These are phyloP conservation scores for Tiliacea aurago DNA, from an alignment of 2,888 invertebrate genomes.

Conservation along the genomic window DNA sequence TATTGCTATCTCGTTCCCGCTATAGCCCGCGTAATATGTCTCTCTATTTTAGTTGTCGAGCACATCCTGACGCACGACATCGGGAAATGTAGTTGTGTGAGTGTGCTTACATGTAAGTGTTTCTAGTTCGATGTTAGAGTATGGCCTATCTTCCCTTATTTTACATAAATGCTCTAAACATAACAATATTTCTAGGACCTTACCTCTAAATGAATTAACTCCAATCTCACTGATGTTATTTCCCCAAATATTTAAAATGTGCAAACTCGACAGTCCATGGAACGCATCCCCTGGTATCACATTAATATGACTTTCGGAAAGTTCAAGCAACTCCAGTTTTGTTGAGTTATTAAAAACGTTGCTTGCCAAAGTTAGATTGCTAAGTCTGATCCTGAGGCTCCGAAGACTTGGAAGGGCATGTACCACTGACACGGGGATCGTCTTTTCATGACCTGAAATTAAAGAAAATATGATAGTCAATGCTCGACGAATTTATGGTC, in stretches of 20 bases:
- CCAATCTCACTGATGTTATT: conserved; percentile 62
- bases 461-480: not conserved
- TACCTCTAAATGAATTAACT: conserved; percentile 55
- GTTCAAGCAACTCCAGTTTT: conserved; percentile 35
- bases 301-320: conserved; percentile 35
- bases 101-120: too few species aligned
- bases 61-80: too few species aligned
- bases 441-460: conserved; percentile 39
- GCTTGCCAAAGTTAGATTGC: conserved; percentile 26
- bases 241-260: conserved; percentile 55
- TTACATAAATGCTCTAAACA: too few species aligned
- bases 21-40: too few species aligned
- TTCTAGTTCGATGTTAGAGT: too few species aligned
- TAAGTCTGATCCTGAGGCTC: conserved; percentile 55
- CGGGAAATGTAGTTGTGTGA: too few species aligned
- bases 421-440: conserved; percentile 27
- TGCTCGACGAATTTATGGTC: not conserved
- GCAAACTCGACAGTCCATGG: conserved; percentile 52
- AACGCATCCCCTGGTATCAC: conserved; percentile 59
- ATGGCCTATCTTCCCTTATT: too few species aligned
- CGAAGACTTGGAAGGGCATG: conserved; percentile 53
- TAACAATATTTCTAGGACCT: not conserved
- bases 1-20: too few species aligned
- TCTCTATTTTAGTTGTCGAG: too few species aligned
- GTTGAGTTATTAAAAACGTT: conserved; percentile 30